Percentiles rank a stretch among this genome's conserved stretches.
phyloP scores from a whole-genome alignment of 2,888 invertebrate species.

The Orchestes rusci region DNA sequence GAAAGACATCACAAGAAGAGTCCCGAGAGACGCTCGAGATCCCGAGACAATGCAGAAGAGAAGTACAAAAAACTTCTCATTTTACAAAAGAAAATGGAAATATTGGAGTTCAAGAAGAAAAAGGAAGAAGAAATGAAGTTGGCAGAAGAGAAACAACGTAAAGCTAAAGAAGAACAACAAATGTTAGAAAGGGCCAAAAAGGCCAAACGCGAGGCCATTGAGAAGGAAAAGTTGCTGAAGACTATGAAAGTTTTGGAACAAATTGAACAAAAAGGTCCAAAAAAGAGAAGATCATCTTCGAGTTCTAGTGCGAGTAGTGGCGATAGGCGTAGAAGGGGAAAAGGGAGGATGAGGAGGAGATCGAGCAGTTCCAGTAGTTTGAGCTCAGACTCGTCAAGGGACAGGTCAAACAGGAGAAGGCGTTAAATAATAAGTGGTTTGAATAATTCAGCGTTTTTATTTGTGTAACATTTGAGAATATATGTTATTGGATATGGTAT shows the following conservation, averaged over 20 bases:
- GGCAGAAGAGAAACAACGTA: conserved; percentile 41
- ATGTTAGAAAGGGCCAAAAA: conserved; percentile 44
- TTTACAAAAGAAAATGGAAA: conserved; percentile 55
- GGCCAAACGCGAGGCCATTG: conserved; percentile 41
- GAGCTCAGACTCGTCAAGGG: conserved; percentile 12
- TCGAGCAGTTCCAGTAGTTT: conserved; percentile 20
- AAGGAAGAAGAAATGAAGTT: conserved; percentile 43
- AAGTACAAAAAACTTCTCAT: conserved; percentile 43
- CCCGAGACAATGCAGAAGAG: conserved; percentile 34
- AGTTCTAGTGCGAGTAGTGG: conserved; percentile 33
- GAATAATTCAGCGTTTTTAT: no score
- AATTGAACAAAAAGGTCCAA: conserved; percentile 35
- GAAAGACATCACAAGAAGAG: conserved; percentile 32
- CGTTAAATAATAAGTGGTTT: no score
- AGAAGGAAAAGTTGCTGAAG: conserved; percentile 43
- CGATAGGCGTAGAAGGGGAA: conserved; percentile 27
- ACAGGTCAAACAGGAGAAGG: conserved; percentile 4
- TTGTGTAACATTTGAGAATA: no score
- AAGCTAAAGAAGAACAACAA: conserved; percentile 44
- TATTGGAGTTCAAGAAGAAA: conserved; percentile 51
- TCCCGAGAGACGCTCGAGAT: conserved; percentile 10
- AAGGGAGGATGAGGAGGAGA: conserved; percentile 21
- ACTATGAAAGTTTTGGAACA: conserved; percentile 42
- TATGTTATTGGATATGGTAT: no score
- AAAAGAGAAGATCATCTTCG: conserved; percentile 29